Percentiles rank a stretch among this genome's conserved stretches.
Conservation (phyloP, 2,113 vertebrate species). For the Cephalopholis sonnerati region DNA sequence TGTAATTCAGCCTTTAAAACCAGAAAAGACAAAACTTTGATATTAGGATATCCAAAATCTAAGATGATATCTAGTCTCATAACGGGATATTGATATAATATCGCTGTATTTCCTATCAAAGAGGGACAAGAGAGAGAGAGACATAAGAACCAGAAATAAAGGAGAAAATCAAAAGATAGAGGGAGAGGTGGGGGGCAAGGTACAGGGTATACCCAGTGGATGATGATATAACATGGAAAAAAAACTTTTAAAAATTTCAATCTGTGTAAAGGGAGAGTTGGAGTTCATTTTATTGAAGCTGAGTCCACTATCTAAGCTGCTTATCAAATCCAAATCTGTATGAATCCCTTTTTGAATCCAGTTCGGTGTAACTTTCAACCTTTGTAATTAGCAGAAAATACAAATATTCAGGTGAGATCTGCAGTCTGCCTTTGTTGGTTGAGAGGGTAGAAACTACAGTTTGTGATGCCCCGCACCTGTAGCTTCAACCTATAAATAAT, state of each 20-base stretch:
- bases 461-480: background rate
- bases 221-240: background rate
- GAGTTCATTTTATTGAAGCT: background rate
- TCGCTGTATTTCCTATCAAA: constrained; percentile 18
- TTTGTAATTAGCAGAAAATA: background rate
- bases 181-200: constrained; percentile 26
- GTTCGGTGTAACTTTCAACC: background rate
- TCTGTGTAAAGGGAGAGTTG: background rate
- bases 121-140: constrained; percentile 25
- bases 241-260: background rate
- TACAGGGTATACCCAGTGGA: constrained; percentile 8
- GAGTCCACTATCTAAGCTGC: background rate
- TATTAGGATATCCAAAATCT: no score
- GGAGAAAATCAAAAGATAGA: constrained; percentile 1
- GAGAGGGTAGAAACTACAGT: background rate
- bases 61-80: no score
- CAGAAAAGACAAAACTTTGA: no score
- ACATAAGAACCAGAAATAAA: constrained; percentile 49
- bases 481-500: background rate
- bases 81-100: no score
- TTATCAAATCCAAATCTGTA: background rate
- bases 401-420: background rate
- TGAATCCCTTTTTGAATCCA: background rate
- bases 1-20: no score
- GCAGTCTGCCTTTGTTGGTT: background rate